Evolutionary conservation across 2,113 vertebrate genomes (phyloP).

Genomic region (Sylvicapra grimmia): DNA sequence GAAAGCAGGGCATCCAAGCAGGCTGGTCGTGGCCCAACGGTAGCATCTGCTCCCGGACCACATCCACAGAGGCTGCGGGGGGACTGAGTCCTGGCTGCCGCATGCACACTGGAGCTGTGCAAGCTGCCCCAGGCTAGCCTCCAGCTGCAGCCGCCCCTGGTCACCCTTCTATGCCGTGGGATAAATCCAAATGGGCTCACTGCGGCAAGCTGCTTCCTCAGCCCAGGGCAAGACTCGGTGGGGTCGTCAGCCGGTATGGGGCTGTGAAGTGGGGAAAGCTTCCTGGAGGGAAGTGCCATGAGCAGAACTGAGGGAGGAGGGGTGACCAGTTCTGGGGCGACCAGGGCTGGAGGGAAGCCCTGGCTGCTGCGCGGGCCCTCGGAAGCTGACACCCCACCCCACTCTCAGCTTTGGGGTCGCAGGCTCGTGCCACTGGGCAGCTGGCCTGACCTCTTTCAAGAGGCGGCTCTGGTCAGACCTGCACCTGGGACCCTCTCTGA

Average conservation of each 20-base stretch:
- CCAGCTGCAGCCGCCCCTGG: rapidly evolving
- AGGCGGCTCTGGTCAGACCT: neutral
- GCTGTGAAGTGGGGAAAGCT: neutral
- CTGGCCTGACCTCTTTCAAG: neutral
- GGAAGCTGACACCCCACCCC: neutral
- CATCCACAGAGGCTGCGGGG: neutral
- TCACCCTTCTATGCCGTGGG: neutral
- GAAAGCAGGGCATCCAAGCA: neutral
- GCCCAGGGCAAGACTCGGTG: rapidly evolving
- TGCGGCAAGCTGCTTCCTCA: neutral
- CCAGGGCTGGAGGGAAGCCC: neutral
- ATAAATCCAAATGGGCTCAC: neutral
- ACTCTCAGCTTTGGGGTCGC: neutral
- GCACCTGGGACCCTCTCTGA: neutral
- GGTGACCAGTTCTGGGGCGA: neutral
- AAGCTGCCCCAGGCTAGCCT: neutral
- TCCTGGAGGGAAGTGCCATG: neutral
- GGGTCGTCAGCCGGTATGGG: neutral
- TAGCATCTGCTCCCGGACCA: neutral
- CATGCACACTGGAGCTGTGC: neutral
- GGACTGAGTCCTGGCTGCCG: neutral
- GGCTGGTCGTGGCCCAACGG: neutral
- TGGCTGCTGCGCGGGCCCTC: neutral
- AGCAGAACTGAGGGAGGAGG: neutral
- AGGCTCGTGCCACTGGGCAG: rapidly evolving